These are phyloP conservation scores for Cylas formicarius DNA, from an alignment of 1,140 invertebrate genomes.

Conservation along the genomic window DNA sequence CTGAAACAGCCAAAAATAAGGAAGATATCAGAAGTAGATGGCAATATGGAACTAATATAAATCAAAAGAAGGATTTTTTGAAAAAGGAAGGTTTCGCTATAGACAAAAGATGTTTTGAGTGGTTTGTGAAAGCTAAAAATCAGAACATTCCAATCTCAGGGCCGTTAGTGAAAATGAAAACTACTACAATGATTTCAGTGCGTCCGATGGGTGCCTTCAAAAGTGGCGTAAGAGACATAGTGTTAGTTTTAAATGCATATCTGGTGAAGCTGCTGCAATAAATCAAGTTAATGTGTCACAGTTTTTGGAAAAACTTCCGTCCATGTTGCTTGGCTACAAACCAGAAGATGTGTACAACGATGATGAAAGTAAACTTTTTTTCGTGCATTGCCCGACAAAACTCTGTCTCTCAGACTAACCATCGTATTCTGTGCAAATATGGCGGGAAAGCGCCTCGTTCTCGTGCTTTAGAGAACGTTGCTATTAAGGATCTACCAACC, in stretches of 20 bases:
- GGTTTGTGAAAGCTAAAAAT: slow-evolving; percentile 34
- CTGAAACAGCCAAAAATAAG: slow-evolving; percentile 19
- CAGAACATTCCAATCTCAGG: slow-evolving; percentile 36
- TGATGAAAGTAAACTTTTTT: slow-evolving; percentile 23
- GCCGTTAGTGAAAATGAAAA: slow-evolving; percentile 26
- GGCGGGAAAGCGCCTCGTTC: too few species aligned
- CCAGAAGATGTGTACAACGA: slow-evolving; percentile 34
- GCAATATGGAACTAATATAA: slow-evolving; percentile 15
- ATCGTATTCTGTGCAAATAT: too few species aligned
- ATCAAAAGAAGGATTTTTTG: slow-evolving; percentile 11
- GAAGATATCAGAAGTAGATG: slow-evolving; percentile 13
- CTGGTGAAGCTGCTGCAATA: slow-evolving; percentile 34
- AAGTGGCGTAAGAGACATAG: slow-evolving; percentile 36
- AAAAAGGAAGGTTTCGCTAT: slow-evolving; percentile 14
- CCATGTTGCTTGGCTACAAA: slow-evolving; percentile 7
- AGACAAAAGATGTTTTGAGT: slow-evolving; percentile 24
- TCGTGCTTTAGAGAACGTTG: too few species aligned
- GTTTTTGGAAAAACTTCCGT: slow-evolving; percentile 13
- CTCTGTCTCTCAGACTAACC: too few species aligned
- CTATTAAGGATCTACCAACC: too few species aligned
- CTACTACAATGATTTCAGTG: slow-evolving; percentile 34
- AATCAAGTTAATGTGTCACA: slow-evolving; percentile 17
- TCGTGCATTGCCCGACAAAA: slow-evolving; percentile 23
- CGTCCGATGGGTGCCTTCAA: slow-evolving; percentile 40
- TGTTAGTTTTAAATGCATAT: slow-evolving; percentile 34